Evolutionary conservation across 2,797 vertebrate genomes (phyloP).

Genomic region (Choloepus didactylus): DNA sequence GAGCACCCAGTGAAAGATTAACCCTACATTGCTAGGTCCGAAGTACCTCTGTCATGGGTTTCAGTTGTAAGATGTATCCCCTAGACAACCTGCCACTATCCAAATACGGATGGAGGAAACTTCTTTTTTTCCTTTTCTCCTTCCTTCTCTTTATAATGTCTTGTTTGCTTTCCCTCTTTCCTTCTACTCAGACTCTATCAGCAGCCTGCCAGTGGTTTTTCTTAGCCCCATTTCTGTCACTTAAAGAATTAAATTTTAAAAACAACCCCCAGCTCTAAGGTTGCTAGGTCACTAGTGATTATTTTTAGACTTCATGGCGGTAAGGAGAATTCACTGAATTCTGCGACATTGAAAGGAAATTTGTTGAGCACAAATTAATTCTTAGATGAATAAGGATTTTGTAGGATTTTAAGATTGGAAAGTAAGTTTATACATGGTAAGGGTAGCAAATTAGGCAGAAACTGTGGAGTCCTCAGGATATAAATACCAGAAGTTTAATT

Average conservation of each 20-base stretch:
- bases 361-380: neutral
- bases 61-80: neutral
- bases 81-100: neutral
- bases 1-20: neutral
- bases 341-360: constrained; percentile 11
- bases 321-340: neutral
- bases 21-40: neutral
- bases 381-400: neutral
- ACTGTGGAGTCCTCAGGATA: neutral
- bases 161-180: neutral
- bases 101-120: neutral
- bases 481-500: neutral
- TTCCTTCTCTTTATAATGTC: neutral
- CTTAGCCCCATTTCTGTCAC: neutral
- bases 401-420: neutral
- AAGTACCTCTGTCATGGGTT: neutral
- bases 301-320: neutral
- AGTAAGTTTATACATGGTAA: neutral
- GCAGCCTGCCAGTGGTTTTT: neutral
- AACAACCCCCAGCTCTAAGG: neutral
- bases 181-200: neutral
- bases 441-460: neutral
- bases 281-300: neutral
- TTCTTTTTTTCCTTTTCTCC: neutral
- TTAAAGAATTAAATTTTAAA: constrained; percentile 21